Percentiles rank a stretch among this genome's conserved stretches.
Evolutionary conservation across 2,888 invertebrate species (phyloP).

Genomic region (Galeopsomyia nigrocyanea): DNA sequence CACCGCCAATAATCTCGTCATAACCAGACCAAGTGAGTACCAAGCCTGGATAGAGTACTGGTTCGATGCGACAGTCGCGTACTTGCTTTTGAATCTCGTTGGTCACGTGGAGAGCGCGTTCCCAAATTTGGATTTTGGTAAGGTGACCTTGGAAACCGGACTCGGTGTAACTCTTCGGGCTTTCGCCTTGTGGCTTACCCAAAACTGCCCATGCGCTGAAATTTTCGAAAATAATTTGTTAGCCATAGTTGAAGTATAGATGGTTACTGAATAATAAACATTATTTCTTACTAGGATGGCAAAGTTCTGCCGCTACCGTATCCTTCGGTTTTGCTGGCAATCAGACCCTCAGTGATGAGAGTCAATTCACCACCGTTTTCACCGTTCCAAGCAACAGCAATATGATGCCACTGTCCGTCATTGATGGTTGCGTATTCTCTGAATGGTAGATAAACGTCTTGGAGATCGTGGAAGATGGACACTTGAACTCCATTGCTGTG

Average conservation of each 20-base stretch:
- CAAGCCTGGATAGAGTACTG: constrained; percentile 88
- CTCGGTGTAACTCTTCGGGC: constrained; percentile 85
- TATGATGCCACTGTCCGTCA: constrained; percentile 97
- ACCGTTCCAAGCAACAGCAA: constrained; percentile 95
- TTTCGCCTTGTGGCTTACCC: constrained; percentile 82
- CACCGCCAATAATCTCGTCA: constrained; percentile 88
- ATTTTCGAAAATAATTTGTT: constrained; percentile 10
- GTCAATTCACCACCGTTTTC: constrained; percentile 87
- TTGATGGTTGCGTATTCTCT: constrained; percentile 93
- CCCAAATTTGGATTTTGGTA: constrained; percentile 96
- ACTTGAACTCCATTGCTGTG: constrained; percentile 95
- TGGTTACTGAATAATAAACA: constrained; percentile 8
- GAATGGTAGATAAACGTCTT: constrained; percentile 91
- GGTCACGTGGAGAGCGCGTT: constrained; percentile 89
- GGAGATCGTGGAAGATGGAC: constrained; percentile 88
- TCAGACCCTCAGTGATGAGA: constrained; percentile 94
- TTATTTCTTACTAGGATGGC: constrained; percentile 81
- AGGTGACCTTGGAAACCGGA: constrained; percentile 96
- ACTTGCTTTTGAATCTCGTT: constrained; percentile 95
- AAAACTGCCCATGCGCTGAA: constrained; percentile 90
- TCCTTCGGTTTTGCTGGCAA: constrained; percentile 92
- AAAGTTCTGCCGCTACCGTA: constrained; percentile 87
- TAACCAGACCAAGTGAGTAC: constrained; percentile 95
- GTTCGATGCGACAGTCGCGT: constrained; percentile 91
- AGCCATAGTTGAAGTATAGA: neutral